Evolutionary conservation across 2,113 vertebrate species (phyloP).

Genomic region (Plecturocebus donacophilus): DNA sequence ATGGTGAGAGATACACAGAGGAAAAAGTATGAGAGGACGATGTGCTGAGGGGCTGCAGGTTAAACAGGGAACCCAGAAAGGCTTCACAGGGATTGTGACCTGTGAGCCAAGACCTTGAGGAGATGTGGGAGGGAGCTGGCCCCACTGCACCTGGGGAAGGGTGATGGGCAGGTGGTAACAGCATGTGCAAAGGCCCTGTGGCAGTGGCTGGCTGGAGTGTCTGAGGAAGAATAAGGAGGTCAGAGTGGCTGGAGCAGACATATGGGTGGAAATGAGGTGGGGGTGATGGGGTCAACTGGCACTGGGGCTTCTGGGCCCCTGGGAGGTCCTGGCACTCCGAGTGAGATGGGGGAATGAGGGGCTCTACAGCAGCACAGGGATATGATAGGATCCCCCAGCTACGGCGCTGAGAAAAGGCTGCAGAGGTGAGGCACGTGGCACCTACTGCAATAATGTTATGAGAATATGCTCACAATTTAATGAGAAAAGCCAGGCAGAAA

Average conservation of each 20-base stretch:
- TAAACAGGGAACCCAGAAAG: too few species aligned
- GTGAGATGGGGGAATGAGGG: neutral
- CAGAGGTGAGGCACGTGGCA: neutral
- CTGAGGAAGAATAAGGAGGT: neutral
- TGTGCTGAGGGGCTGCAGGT: neutral
- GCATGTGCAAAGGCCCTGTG: neutral
- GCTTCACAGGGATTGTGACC: neutral
- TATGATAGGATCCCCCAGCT: neutral
- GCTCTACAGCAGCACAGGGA: neutral
- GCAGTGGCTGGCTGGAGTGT: neutral
- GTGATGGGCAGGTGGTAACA: accelerated
- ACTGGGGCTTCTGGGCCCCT: neutral
- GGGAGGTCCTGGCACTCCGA: neutral
- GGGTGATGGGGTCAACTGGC: too few species aligned
- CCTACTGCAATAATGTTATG: neutral
- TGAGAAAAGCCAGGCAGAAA: slow-evolving; percentile 9
- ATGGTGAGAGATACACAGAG: neutral
- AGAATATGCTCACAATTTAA: neutral
- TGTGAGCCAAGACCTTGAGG: neutral
- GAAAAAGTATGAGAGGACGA: neutral
- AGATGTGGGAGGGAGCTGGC: neutral
- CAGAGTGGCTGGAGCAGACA: neutral
- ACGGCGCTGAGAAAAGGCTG: neutral
- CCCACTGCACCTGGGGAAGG: neutral
- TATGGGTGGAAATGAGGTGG: accelerated